Base-by-base conservation (phyloP, 1,140 invertebrate genomes). In the Adelges cooleyi region DNA sequence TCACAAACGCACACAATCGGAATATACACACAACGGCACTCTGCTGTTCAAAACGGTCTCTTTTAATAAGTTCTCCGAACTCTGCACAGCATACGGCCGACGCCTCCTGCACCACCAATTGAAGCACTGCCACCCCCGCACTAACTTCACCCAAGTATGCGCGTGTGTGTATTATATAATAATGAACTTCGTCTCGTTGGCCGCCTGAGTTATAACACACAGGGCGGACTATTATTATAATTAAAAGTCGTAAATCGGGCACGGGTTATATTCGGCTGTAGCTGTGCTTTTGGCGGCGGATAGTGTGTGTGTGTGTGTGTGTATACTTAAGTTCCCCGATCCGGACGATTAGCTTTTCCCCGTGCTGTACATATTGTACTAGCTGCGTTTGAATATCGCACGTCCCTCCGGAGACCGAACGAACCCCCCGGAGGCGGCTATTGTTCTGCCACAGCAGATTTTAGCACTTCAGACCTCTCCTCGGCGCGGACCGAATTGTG, bases 241-340 rank as follows among this genome's bases (percentile, higher is more conserved):
- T 62, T 62, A 62, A 62, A 62, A 62, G 42, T 62, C 56, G 56
- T 62, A 59, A 59, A 59, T 59, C 54, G 54, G 54, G 23, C 54
- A 27, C 40, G 53, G 53, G 53, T 46, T 59, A 27, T 46, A 44
- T 3, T 5, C 17, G 29, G 29, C 29, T n/a, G n/a, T n/a, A n/a
- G n/a, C n/a, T n/a, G n/a, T n/a, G n/a, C n/a, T n/a, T 52, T 29
- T 15, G 23, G 15, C 17, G 50, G 17, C 13, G 17, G 36, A 23
- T 20, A 13, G 4, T 15, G 40, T 3, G 17, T 17, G 25, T 8
- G 29, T 17, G 38, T 40, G 53, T 27, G 56, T 13, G 25, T 33
- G 18, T n/a, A n/a, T 9, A 25, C 17, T 46, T n/a, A n/a, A n/a
- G n/a, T n/a, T n/a, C 9, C n/a, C 54, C 54, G 40, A 59, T 59